Evolutionary conservation across 2,888 invertebrate genomes (phyloP), one percentile per base, ranked within the genome.

Genomic region (Ochropleura plecta): DNA sequence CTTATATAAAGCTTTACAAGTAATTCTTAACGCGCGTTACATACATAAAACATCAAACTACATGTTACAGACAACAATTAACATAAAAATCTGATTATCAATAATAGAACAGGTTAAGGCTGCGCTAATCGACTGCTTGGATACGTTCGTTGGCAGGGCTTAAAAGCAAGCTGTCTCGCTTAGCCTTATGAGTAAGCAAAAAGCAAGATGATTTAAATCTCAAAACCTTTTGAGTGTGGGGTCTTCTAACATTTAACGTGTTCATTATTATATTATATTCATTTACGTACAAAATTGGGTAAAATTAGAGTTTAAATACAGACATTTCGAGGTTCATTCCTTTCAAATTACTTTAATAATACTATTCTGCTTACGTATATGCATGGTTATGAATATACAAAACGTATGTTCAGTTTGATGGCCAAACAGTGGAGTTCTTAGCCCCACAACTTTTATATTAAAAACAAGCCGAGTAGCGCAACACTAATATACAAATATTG

Each of bases 51-150:
- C 10, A 51, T 51, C 49, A 59, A 68, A 70, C 46, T 51, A 76
- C 68, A 68, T 14, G 40, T 76, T 69, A 77, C 30, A 76, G 20
- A 77, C 69, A 76, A 76, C 69, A 76, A 70, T 77, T n/a, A 76
- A 77, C 40, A 77, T 76, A 76, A 76, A 75, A 60, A 62, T 77
- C 51, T 60, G 20, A 51, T 60, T 48, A 14, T 69, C 12, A 60
- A 53, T 46, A 69, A 76, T 69, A 69, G 60, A 76, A 76, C 75
- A 75, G n/a, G 12, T 55, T 75, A 65, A 59, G n/a, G 42, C 51
- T 46, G 73, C 46, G 46, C 63, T 63, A 73, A 46, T 73, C 14
- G 20, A 51, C 40, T 40, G 30, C 51, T 51, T 8, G 16, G 51
- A 51, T 9, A 40, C 12, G 44, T 46, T 51, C 4, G 3, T 46